Evolutionary conservation across 30 jellyfish, hydroid and myxozoan species (phyloP).

Genomic region (Hydra vulgaris): DNA sequence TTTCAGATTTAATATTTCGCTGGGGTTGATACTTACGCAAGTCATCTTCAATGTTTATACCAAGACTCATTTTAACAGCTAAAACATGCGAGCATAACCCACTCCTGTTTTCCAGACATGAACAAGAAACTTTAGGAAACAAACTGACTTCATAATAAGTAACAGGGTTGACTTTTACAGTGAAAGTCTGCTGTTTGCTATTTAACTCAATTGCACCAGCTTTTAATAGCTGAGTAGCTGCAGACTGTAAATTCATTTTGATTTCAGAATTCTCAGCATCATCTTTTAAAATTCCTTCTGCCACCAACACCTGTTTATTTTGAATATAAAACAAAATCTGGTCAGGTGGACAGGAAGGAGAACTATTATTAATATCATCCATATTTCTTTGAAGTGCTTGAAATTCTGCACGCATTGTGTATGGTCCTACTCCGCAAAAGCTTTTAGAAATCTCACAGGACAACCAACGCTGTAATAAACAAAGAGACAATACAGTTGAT

Average conservation of each 20-base stretch:
- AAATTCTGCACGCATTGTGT: conserved; percentile 45
- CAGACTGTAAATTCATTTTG: conserved; percentile 40
- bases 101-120: conserved; percentile 61
- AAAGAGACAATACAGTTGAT: conserved; percentile 43
- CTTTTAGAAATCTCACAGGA: conserved; percentile 51
- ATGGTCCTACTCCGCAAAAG: conserved; percentile 43
- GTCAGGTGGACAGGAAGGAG: conserved; percentile 69
- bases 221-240: conserved; percentile 35
- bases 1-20: conserved; percentile 6
- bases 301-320: conserved; percentile 42
- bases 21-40: conserved; percentile 42
- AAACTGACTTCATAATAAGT: conserved; percentile 46
- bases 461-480: conserved; percentile 54
- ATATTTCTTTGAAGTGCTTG: conserved; percentile 33
- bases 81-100: conserved; percentile 64
- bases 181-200: conserved; percentile 28
- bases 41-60: conserved; percentile 72
- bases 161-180: conserved; percentile 32
- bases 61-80: conserved; percentile 81
- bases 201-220: conserved; percentile 29
- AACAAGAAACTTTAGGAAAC: conserved; percentile 61
- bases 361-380: conserved; percentile 30
- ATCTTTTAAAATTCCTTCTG: conserved; percentile 49
- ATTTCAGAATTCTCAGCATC: conserved; percentile 50
- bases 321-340: conserved; percentile 52